A percentile compares a stretch with the other conserved stretches of the same genome.
Conservation (phyloP, 2,797 vertebrate species). For the Serranus cabrilla region DNA sequence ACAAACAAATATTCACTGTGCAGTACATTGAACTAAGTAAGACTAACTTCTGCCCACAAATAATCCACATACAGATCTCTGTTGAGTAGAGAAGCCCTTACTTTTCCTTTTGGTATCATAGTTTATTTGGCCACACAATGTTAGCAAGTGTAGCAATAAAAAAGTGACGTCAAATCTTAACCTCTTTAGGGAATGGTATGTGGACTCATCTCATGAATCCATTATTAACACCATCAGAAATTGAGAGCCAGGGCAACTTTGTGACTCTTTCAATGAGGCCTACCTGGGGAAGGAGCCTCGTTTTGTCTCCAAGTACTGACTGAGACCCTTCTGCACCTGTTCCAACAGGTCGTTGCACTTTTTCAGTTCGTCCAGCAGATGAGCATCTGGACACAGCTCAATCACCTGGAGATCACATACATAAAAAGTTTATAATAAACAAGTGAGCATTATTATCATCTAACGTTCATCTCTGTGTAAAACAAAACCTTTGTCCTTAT, state of each 20-base stretch:
- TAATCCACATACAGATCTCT: neutral
- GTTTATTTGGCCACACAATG: constrained; percentile 7
- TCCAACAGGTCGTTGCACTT: constrained; percentile 89
- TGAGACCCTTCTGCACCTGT: constrained; percentile 93
- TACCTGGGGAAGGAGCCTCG: constrained; percentile 89
- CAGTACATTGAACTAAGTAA: neutral
- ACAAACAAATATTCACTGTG: constrained; percentile 57
- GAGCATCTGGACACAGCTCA: constrained; percentile 88
- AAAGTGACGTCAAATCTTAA: no score
- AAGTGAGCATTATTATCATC: constrained; percentile 60
- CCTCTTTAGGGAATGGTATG: neutral
- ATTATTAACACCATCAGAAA: neutral
- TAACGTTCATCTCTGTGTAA: neutral
- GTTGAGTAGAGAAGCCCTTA: neutral
- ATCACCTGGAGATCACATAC: constrained; percentile 86
- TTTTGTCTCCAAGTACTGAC: constrained; percentile 93
- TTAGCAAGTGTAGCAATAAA: neutral
- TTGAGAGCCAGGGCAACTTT: neutral
- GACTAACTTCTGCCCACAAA: no score
- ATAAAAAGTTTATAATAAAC: neutral
- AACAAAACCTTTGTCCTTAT: neutral
- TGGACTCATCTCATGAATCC: neutral
- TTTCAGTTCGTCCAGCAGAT: constrained; percentile 86
- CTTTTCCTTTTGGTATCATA: neutral
- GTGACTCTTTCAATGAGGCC: neutral